Evolutionary conservation across 1,140 invertebrate genomes (phyloP), one percentile per base, ranked within the genome.

Genomic region (Drusus annulatus): DNA sequence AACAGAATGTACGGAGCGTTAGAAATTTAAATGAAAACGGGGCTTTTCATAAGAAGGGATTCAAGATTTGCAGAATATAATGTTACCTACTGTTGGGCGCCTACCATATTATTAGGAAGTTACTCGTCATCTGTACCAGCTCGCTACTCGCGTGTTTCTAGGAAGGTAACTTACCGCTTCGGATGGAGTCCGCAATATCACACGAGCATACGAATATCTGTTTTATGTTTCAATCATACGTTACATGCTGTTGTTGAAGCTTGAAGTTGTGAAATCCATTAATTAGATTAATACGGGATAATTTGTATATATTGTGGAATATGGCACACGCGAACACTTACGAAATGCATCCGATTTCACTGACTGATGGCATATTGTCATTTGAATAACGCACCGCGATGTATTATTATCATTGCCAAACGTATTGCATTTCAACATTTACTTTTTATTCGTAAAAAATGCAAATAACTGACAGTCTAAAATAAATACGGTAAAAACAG

Each of bases 191-290:
- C 19, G 50, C 25, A 51, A 71, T 50, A 3, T 51, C 68, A 71
- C 19, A 25, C 13, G 52, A 28, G 23, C 54, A 10, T 19, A 71
- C 19, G 36, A 28, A 45, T 45, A 45, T 13, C 19, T 23, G 52
- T 54, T 16, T 71, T 52, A 16, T 71, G 25, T 71, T 52, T 25
- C 65, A 50, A 71, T 71, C 36, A n/a, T n/a, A 52, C 65, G 52
- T 25, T n/a, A 52, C 65, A 71, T 25, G 15, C 65, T 36, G 36
- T 45, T 45, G 36, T 45, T 10, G 36, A 45, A 45, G 36, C 36
- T 13, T 45, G 68, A 71, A 52, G 68, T 51, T 54, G 68, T 51
- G 50, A 71, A 71, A 71, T 21, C 68, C 45, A 52, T 15, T 19
- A 17, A 45, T 65, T 65, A n/a, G 62, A 23, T 19, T 21, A 5